These are phyloP conservation scores for Liopterus haemorrhoidalis DNA, from an alignment of 2,888 invertebrate genomes.

Conservation along the genomic window DNA sequence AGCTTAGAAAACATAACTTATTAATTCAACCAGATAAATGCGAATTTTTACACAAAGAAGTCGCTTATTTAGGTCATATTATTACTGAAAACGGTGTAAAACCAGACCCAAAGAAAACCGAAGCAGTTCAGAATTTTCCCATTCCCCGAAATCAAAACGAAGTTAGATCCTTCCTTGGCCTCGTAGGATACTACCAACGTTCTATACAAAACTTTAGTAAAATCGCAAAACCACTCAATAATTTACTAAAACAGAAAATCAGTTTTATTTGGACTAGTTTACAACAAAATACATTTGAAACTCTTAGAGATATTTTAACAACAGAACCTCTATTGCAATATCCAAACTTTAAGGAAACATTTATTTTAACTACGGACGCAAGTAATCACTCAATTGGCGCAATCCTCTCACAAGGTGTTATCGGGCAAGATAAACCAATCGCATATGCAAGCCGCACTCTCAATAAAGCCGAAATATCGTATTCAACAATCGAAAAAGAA, in stretches of 20 bases:
- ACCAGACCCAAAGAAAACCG: neutral
- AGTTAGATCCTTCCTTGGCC: slow-evolving; percentile 1
- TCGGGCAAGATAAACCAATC: slow-evolving; percentile 30
- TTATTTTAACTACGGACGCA: slow-evolving; percentile 32
- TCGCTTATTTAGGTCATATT: slow-evolving; percentile 33
- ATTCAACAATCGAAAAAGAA: slow-evolving; percentile 1
- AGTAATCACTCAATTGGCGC: slow-evolving; percentile 28
- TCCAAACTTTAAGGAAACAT: slow-evolving; percentile 30
- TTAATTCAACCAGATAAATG: slow-evolving; percentile 26
- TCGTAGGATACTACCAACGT: neutral
- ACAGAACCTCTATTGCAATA: slow-evolving; percentile 12
- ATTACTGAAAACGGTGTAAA: neutral
- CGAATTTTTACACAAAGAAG: slow-evolving; percentile 26
- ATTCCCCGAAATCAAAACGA: neutral
- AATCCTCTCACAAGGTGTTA: slow-evolving; percentile 28
- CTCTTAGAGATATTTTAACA: slow-evolving; percentile 25
- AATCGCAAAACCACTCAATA: slow-evolving; percentile 16
- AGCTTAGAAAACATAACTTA: slow-evolving; percentile 24
- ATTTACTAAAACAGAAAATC: slow-evolving; percentile 13
- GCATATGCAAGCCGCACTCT: slow-evolving; percentile 28
- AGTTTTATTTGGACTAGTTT: slow-evolving; percentile 8
- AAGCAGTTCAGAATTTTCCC: slow-evolving; percentile 1
- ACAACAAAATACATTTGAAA: slow-evolving; percentile 38
- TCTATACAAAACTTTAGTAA: slow-evolving; percentile 18
- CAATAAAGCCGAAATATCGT: neutral